Evolutionary conservation across 1,140 invertebrate genomes (phyloP).

Genomic region (Ostrea edulis): DNA sequence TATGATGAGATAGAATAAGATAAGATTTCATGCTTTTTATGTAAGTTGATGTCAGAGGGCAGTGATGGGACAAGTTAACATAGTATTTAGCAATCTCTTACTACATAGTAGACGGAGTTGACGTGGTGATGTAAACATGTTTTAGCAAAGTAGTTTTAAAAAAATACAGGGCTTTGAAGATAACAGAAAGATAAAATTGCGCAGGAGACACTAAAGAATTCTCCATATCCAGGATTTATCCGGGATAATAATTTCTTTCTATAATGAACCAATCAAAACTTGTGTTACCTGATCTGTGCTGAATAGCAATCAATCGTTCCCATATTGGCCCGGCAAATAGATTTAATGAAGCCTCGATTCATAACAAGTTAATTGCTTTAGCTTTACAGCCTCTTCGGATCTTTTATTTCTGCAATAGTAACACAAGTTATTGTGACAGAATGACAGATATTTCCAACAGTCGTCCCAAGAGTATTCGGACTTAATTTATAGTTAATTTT

Average conservation of each 20-base stretch:
- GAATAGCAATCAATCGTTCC: constrained; percentile 32
- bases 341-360: constrained; percentile 32
- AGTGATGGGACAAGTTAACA: too few relatives aligned
- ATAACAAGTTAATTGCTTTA: constrained; percentile 37
- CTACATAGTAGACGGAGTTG: too few relatives aligned
- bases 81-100: too few relatives aligned
- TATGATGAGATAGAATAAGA: too few relatives aligned
- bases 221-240: not conserved
- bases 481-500: constrained; percentile 40
- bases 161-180: not conserved
- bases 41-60: too few relatives aligned
- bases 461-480: constrained; percentile 24
- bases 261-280: constrained; percentile 30
- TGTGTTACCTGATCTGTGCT: constrained; percentile 9
- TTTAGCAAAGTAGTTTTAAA: too few relatives aligned
- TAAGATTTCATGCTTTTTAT: too few relatives aligned
- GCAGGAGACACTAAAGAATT: not conserved
- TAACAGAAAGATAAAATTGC: not conserved
- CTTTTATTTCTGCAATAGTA: constrained; percentile 25
- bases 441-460: constrained; percentile 33
- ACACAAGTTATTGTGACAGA: constrained; percentile 35
- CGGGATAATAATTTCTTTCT: constrained; percentile 9
- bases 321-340: constrained; percentile 35
- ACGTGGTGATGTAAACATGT: too few relatives aligned
- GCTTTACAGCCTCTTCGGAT: constrained; percentile 20